Conservation (phyloP, 1,140 invertebrate genomes). For the Laupala kohalensis region DNA sequence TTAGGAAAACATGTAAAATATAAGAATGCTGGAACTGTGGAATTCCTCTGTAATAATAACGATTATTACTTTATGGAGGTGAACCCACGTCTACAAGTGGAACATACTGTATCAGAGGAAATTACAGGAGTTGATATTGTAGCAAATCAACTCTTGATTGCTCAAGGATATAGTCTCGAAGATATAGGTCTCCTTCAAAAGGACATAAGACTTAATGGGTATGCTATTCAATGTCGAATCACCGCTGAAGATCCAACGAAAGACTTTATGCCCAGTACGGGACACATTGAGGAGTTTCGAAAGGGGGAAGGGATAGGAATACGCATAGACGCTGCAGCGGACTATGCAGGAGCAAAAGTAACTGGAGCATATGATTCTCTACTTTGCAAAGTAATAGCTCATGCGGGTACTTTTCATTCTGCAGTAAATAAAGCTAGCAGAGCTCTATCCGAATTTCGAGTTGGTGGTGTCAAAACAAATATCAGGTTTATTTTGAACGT, state of each 20-base stretch:
- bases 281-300: not conserved
- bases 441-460: constrained; percentile 7
- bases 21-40: constrained; percentile 55
- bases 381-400: constrained; percentile 8
- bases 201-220: constrained; percentile 27
- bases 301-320: constrained; percentile 2
- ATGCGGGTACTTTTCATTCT: not conserved
- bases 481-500: not conserved
- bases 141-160: constrained; percentile 53
- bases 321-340: constrained; percentile 1
- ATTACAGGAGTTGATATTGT: constrained; percentile 54
- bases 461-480: constrained; percentile 8
- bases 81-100: constrained; percentile 63
- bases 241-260: constrained; percentile 27
- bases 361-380: constrained; percentile 10
- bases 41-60: constrained; percentile 54
- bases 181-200: constrained; percentile 27
- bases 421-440: not conserved
- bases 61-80: constrained; percentile 69
- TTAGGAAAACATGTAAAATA: constrained; percentile 51
- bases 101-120: constrained; percentile 62
- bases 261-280: constrained; percentile 8
- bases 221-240: constrained; percentile 39
- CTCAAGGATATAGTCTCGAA: constrained; percentile 31
- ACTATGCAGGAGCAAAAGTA: not conserved